Base-by-base conservation (phyloP, 2,797 vertebrate species). In the Tragopan temminckii region DNA sequence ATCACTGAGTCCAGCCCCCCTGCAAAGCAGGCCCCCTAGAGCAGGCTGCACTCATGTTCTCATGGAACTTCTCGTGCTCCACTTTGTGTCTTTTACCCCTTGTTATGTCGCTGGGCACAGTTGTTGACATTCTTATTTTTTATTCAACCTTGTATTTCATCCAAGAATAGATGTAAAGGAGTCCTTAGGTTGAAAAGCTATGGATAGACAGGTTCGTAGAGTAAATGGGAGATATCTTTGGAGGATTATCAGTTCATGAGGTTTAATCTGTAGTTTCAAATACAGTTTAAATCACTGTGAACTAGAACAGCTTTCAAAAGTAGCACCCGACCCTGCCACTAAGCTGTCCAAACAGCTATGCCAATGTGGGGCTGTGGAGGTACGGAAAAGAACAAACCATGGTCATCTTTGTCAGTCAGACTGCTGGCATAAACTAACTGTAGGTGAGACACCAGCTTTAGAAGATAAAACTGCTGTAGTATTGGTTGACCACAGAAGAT, bases 351-450 rank as follows among this genome's bases (percentile, higher is more conserved):
- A 38, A 35, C 5, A 63, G 29, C 13, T 13, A 7, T 38, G 61
- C 16, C 0, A 4, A 31, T 33, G 50, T 31, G 46, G 15, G n/a
- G 5, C 20, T 42, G 7, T 67, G 67, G 38, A 84, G 6, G 42
- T 52, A 42, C n/a, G 38, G 15, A 36, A 12, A 27, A 38, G 40
- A 10, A 18, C 33, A 43, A n/a, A 29, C 23, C 0, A 0, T 1
- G 4, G 31, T 20, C 50, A 17, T 11, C 0, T 0, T 11, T 33
- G n/a, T 24, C 36, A n/a, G 13, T 27, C 14, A 14, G 70, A 43
- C 16, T 67, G 21, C 15, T 74, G 59, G 10, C 10, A 3, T 64
- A 35, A 68, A 53, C 23, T 38, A 53, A 29, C 42, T 42, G 13
- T 17, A 66, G 48, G 33, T 50, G 69, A 83, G 90, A 90, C 15